These are phyloP conservation scores for Drosophila ambigua DNA, from an alignment of 1,140 invertebrate species.

Conservation along the genomic window DNA sequence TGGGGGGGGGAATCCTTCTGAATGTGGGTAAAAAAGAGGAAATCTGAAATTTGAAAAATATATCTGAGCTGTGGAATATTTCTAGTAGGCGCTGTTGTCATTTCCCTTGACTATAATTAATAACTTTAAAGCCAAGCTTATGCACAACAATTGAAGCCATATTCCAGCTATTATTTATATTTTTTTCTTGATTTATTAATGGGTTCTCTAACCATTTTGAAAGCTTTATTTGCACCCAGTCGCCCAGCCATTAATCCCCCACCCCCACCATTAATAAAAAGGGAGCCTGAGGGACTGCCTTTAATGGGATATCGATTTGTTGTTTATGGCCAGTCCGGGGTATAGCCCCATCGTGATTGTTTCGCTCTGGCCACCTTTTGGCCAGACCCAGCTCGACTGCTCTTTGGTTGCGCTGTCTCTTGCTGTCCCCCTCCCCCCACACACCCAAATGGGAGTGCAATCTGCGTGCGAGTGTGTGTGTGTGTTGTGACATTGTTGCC, in stretches of 20 bases:
- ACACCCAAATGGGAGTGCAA: not conserved
- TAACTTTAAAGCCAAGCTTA: too few species aligned
- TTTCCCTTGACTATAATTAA: too few species aligned
- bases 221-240: not conserved
- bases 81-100: too few species aligned
- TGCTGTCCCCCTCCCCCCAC: too few species aligned
- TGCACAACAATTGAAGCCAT: too few species aligned
- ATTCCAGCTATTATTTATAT: too few species aligned
- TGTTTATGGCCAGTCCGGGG: constrained; percentile 41
- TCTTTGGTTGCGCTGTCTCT: not conserved
- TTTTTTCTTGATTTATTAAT: not conserved
- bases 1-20: not conserved
- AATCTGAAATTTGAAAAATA: too few species aligned
- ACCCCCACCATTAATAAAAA: constrained; percentile 4
- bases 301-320: constrained; percentile 73
- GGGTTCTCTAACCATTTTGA: not conserved
- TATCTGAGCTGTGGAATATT: too few species aligned
- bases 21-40: too few species aligned
- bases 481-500: constrained; percentile 70
- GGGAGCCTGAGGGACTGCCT: constrained; percentile 1
- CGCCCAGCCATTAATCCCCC: not conserved
- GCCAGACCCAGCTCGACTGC: constrained; percentile 22
- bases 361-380: constrained; percentile 25
- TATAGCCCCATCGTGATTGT: not conserved
- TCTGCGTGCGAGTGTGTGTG: not conserved